phyloP scores from a whole-genome alignment of 2,888 invertebrate species.

The Nymphalis c-album region DNA sequence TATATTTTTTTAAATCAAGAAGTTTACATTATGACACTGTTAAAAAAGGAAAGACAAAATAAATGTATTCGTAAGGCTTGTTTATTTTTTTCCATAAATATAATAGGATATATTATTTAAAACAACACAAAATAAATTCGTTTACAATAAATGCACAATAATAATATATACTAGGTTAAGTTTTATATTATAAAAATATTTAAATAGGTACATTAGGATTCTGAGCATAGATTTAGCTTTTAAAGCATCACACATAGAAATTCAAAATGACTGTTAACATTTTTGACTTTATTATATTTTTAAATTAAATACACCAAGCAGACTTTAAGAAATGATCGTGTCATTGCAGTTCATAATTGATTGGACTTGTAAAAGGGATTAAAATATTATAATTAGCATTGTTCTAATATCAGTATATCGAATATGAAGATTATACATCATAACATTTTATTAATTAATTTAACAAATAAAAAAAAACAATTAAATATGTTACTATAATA shows the following conservation, averaged over 20 bases:
- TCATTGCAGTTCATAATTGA: not conserved
- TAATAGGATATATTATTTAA: constrained; percentile 47
- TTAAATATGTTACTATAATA: too few relatives aligned
- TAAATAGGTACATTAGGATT: constrained; percentile 50
- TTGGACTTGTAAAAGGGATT: not conserved
- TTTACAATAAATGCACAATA: constrained; percentile 73
- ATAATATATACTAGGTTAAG: constrained; percentile 46
- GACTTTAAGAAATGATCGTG: constrained; percentile 1
- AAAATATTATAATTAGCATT: not conserved
- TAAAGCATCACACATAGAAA: constrained; percentile 51
- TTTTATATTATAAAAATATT: constrained; percentile 61
- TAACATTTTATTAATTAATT: too few relatives aligned
- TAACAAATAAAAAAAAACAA: too few relatives aligned
- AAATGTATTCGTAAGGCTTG: constrained; percentile 29
- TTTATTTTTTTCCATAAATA: constrained; percentile 49
- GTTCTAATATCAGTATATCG: not conserved
- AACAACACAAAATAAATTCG: constrained; percentile 76
- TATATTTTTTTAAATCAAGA: not conserved
- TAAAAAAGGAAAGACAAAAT: constrained; percentile 18
- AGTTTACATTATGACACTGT: not conserved
- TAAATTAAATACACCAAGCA: constrained; percentile 9
- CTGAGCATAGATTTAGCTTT: constrained; percentile 56
- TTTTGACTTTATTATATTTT: not conserved
- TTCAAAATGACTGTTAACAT: constrained; percentile 20
- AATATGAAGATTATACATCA: too few relatives aligned